Conservation (phyloP, 2,888 invertebrate genomes). For the Siphonodentalium dalli region DNA sequence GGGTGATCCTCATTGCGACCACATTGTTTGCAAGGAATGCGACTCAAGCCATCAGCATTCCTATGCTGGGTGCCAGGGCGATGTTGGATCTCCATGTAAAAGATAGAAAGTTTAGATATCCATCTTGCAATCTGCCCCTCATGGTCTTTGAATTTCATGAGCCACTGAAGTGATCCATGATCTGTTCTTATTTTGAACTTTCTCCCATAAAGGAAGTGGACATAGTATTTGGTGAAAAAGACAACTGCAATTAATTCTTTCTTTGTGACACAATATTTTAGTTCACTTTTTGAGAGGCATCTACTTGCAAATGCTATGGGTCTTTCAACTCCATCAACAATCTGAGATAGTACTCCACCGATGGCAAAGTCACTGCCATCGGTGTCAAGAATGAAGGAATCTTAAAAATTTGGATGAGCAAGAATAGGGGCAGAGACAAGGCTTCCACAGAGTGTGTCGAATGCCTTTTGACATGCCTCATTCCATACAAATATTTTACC, state of each 20-base stretch:
- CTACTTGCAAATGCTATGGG: too few species aligned
- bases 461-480: not conserved
- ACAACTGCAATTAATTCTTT: conserved; percentile 14
- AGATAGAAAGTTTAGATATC: not conserved
- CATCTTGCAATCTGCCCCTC: conserved; percentile 2
- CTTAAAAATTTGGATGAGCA: conserved; percentile 7
- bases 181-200: conserved; percentile 1
- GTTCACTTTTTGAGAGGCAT: too few species aligned
- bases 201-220: conserved; percentile 1
- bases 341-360: conserved; percentile 16
- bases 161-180: conserved; percentile 1
- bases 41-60: conserved; percentile 3
- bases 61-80: not conserved
- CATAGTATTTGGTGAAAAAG: not conserved
- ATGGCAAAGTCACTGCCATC: conserved; percentile 16
- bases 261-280: too few species aligned
- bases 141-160: not conserved
- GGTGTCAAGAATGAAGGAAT: conserved; percentile 14
- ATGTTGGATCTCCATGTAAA: not conserved
- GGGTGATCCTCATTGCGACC: not conserved
- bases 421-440: conserved; percentile 2
- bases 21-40: conserved; percentile 2
- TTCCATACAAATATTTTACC: too few species aligned
- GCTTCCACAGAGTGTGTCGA: not conserved
- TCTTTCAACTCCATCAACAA: too few species aligned